phyloP scores from a whole-genome alignment of 2,113 vertebrate genomes.

The Ageneiosus marmoratus region DNA sequence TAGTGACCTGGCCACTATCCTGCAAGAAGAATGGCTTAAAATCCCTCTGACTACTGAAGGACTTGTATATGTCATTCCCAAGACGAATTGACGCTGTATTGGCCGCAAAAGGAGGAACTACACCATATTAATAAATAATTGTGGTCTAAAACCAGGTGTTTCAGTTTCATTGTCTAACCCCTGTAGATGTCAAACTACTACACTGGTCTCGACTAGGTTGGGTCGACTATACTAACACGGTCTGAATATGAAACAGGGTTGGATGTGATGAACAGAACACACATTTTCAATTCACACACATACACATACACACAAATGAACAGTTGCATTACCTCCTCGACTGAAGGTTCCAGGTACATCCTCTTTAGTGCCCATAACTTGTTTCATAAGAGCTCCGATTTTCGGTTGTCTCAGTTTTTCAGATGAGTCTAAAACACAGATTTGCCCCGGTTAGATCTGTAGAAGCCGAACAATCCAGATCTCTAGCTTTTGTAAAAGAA shows the following conservation, averaged over 20 bases:
- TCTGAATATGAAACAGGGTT: background rate
- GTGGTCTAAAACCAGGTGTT: no score
- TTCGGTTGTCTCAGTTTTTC: conserved; percentile 86
- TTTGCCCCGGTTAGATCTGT: background rate
- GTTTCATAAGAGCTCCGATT: conserved; percentile 89
- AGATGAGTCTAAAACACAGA: conserved; percentile 76
- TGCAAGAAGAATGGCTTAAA: no score
- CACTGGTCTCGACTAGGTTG: background rate
- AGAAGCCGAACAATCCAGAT: background rate
- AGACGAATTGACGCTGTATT: no score
- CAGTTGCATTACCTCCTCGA: conserved; percentile 76
- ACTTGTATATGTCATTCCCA: no score
- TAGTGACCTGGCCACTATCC: no score
- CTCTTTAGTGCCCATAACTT: conserved; percentile 87
- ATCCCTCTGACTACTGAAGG: no score
- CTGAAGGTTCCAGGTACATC: conserved; percentile 77
- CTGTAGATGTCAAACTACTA: no score
- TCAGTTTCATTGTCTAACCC: no score
- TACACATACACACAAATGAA: background rate
- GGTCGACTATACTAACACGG: background rate
- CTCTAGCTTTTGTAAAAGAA: background rate
- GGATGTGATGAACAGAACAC: background rate
- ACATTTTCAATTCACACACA: background rate
- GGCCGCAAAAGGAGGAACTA: no score
- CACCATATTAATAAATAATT: no score